Evolutionary conservation across 2,113 vertebrate genomes (phyloP).

Genomic region (Turdus rufiventris): DNA sequence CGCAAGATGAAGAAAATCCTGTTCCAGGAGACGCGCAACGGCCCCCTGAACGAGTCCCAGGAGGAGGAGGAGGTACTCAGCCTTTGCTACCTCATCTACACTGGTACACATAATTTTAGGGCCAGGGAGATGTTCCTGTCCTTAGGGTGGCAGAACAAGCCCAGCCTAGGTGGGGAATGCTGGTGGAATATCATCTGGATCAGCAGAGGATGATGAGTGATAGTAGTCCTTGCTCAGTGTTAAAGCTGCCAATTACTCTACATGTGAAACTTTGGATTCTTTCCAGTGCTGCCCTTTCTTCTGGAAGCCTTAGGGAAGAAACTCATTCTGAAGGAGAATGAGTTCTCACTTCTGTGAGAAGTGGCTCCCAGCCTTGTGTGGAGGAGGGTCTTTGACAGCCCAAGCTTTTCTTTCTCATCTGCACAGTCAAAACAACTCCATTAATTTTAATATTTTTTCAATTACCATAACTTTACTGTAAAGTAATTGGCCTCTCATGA

Average conservation of each 20-base stretch:
- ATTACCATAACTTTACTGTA: background rate
- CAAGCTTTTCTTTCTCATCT: background rate
- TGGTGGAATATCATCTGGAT: background rate
- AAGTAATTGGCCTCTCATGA: background rate
- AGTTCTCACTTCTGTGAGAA: background rate
- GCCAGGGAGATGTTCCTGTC: background rate
- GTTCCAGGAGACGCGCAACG: conserved; percentile 93
- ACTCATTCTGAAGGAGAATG: background rate
- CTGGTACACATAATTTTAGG: background rate
- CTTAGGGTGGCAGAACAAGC: background rate
- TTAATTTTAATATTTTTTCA: background rate
- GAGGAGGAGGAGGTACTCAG: conserved; percentile 89
- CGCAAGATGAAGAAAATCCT: conserved; percentile 99
- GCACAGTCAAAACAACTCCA: background rate
- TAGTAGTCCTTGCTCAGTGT: background rate
- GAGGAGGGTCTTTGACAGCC: background rate
- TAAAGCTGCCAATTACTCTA: background rate
- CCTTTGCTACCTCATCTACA: background rate
- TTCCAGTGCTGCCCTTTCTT: background rate
- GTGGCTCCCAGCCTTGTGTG: background rate
- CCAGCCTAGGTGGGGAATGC: background rate
- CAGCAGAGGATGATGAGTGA: background rate
- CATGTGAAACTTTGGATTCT: background rate
- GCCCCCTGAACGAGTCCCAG: conserved; percentile 90
- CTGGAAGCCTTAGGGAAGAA: background rate